Conservation (phyloP, 92 coral and sea anemone genomes). For the Zoanthus sociatus region DNA sequence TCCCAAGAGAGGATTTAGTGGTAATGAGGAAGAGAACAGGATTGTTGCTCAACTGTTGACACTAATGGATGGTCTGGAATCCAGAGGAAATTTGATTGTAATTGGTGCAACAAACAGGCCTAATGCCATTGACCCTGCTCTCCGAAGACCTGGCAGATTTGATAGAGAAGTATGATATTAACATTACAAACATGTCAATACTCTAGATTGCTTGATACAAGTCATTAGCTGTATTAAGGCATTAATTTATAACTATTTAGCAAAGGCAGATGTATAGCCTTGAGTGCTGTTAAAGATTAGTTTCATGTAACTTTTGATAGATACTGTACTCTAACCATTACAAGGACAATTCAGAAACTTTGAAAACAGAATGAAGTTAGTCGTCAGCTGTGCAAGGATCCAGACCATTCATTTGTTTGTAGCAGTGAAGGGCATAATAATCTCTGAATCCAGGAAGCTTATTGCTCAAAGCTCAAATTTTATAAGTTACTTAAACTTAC, state of each 20-base stretch:
- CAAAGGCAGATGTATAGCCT: too few relatives aligned
- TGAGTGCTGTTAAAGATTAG: too few relatives aligned
- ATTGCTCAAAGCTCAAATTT: too few relatives aligned
- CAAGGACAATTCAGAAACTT: too few relatives aligned
- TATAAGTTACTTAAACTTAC: too few relatives aligned
- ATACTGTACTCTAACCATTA: too few relatives aligned
- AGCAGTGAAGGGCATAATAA: too few relatives aligned
- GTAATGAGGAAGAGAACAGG: slow-evolving; percentile 86
- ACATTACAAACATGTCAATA: background rate
- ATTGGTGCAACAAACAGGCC: slow-evolving; percentile 99
- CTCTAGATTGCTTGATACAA: background rate
- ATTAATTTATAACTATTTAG: background rate
- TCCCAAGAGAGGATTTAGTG: slow-evolving; percentile 89
- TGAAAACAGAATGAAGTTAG: too few relatives aligned
- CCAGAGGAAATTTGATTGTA: slow-evolving; percentile 76
- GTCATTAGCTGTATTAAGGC: background rate
- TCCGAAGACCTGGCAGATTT: slow-evolving; percentile 96
- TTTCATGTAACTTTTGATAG: too few relatives aligned
- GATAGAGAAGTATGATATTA: slow-evolving; percentile 83
- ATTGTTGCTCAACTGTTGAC: slow-evolving; percentile 93
- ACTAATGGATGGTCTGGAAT: slow-evolving; percentile 88
- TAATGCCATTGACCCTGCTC: slow-evolving; percentile 95
- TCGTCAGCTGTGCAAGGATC: too few relatives aligned
- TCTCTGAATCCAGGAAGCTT: too few relatives aligned
- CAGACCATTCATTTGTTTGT: too few relatives aligned